Conservation (phyloP, 2,797 vertebrate species). For the Acestrorhynchus altus region DNA sequence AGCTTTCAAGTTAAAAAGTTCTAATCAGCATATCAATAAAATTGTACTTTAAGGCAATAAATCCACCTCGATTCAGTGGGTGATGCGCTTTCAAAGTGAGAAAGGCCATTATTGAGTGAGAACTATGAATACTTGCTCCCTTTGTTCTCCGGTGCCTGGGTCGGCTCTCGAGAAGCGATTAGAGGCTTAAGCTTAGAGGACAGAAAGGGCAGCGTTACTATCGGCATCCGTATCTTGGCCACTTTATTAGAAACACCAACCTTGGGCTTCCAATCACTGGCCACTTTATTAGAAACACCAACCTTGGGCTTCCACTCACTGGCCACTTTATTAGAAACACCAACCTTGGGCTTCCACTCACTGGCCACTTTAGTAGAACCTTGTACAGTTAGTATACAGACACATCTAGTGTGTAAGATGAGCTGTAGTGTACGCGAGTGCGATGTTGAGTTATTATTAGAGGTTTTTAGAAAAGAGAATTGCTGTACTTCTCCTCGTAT, state of each 20-base stretch:
- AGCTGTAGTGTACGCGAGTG: too few relatives aligned
- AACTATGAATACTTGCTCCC: conserved; percentile 31
- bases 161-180: background rate
- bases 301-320: too few relatives aligned
- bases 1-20: conserved; percentile 46
- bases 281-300: background rate
- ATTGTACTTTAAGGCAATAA: conserved; percentile 22
- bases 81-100: conserved; percentile 33
- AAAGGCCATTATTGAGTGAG: conserved; percentile 43
- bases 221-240: background rate
- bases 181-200: conserved; percentile 13
- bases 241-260: background rate
- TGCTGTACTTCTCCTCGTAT: background rate
- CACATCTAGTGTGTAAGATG: too few relatives aligned
- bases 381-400: too few relatives aligned
- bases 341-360: background rate
- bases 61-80: conserved; percentile 30
- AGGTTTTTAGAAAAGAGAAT: background rate
- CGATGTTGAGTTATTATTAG: background rate
- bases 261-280: background rate
- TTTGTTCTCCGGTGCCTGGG: conserved; percentile 26
- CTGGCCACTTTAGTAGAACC: background rate
- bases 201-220: background rate
- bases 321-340: background rate
- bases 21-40: conserved; percentile 57